Evolutionary conservation across 2,888 invertebrate species (phyloP).

Genomic region (Elmis aenea): DNA sequence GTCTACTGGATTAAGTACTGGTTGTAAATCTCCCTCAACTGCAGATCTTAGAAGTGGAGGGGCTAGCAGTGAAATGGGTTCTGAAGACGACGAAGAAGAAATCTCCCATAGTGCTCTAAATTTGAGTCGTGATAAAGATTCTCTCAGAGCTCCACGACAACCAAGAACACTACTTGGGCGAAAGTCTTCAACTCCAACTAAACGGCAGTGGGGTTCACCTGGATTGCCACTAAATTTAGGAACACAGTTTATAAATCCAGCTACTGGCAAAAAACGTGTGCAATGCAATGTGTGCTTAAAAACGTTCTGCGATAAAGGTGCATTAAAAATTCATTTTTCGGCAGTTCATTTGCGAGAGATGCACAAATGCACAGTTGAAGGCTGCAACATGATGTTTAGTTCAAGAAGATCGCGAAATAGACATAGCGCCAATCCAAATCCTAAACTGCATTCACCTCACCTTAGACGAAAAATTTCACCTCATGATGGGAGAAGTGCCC

Average conservation of each 20-base stretch:
- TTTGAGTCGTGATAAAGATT: slow-evolving; percentile 54
- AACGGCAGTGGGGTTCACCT: slow-evolving; percentile 74
- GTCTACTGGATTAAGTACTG: slow-evolving; percentile 50
- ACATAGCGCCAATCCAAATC: slow-evolving; percentile 97
- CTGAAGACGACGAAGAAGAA: slow-evolving; percentile 56
- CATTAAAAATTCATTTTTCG: slow-evolving; percentile 97
- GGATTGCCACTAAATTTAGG: slow-evolving; percentile 76
- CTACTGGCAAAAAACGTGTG: slow-evolving; percentile 93
- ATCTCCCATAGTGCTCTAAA: slow-evolving; percentile 61
- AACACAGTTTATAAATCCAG: slow-evolving; percentile 86
- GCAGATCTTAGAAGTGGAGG: slow-evolving; percentile 42
- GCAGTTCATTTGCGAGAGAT: slow-evolving; percentile 98
- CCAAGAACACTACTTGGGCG: slow-evolving; percentile 49
- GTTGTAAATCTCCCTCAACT: slow-evolving; percentile 49
- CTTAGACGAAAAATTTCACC: slow-evolving; percentile 89
- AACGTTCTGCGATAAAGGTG: slow-evolving; percentile 99
- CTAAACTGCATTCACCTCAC: slow-evolving; percentile 95
- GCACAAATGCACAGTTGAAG: slow-evolving; percentile 99
- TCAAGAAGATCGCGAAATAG: slow-evolving; percentile 92
- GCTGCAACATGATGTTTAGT: slow-evolving; percentile 99
- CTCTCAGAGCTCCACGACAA: slow-evolving; percentile 47
- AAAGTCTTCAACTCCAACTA: slow-evolving; percentile 69
- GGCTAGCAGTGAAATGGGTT: slow-evolving; percentile 47
- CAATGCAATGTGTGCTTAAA: slow-evolving; percentile 98
- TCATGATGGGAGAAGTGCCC: slow-evolving; percentile 86